Conservation (phyloP, 2,797 vertebrate genomes). For the Peromyscus melanophrys region DNA sequence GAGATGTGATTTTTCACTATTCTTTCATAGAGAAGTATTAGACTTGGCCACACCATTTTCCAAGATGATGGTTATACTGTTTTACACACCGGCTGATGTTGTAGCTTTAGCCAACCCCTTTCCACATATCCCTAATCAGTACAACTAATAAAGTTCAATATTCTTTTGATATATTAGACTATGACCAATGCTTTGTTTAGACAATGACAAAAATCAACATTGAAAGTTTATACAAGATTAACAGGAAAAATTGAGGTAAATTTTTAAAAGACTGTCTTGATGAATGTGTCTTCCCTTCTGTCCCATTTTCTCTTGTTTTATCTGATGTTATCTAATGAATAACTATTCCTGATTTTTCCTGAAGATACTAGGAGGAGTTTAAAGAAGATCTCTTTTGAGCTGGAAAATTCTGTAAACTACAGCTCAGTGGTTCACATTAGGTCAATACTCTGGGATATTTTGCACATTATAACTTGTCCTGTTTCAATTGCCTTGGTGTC, state of each 20-base stretch:
- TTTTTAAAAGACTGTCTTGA: slow-evolving; percentile 50
- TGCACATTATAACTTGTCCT: background rate
- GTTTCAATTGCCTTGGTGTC: slow-evolving; percentile 3
- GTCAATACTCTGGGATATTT: background rate
- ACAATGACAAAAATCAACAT: background rate
- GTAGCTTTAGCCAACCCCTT: background rate
- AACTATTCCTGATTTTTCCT: slow-evolving; percentile 12
- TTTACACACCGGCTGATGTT: background rate
- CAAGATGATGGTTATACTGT: background rate
- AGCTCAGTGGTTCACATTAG: background rate
- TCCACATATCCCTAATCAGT: background rate
- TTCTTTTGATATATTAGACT: background rate
- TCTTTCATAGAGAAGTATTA: background rate
- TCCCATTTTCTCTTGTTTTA: slow-evolving; percentile 19
- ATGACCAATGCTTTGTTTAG: background rate
- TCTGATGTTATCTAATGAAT: slow-evolving; percentile 45
- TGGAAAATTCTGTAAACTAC: background rate
- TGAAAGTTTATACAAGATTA: slow-evolving; percentile 24
- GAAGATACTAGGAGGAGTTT: background rate
- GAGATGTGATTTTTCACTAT: slow-evolving; percentile 26
- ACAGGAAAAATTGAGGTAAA: background rate
- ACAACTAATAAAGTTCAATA: background rate
- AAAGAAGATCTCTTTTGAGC: background rate
- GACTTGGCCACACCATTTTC: background rate
- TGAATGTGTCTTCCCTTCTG: background rate